Percentiles rank a stretch among this genome's conserved stretches.
Evolutionary conservation across 1,140 invertebrate species (phyloP).

Genomic region (Pseudobourletiella spinata): DNA sequence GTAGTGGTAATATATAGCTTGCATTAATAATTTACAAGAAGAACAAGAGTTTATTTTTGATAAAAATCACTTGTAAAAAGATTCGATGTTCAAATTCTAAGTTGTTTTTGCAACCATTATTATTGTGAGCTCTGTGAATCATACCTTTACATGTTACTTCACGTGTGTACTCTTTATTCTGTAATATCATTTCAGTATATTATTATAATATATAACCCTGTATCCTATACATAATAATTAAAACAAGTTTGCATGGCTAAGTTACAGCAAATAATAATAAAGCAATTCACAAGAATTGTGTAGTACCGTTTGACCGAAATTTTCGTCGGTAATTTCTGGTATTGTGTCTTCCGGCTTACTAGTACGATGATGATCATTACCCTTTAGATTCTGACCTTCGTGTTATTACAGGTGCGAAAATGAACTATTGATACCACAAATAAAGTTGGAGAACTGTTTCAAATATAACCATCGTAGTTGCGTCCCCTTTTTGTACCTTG

Average conservation of each 20-base stretch:
- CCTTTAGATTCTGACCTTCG: neutral
- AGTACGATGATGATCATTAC: neutral
- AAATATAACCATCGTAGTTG: no score
- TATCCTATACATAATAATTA: neutral
- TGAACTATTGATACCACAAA: neutral
- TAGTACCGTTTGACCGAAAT: no score
- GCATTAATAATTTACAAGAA: neutral
- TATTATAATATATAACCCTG: neutral
- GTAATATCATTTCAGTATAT: neutral
- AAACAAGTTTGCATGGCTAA: neutral
- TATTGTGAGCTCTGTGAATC: neutral
- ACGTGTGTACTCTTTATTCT: neutral
- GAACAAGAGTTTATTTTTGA: slow-evolving; percentile 3
- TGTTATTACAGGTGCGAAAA: neutral
- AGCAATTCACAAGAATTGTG: no score
- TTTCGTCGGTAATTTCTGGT: neutral
- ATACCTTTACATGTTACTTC: neutral
- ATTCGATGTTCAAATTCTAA: neutral
- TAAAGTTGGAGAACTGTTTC: no score
- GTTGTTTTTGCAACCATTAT: neutral
- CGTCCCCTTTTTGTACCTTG: no score
- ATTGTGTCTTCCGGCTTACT: slow-evolving; percentile 3
- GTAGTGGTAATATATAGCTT: neutral
- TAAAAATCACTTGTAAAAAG: neutral
- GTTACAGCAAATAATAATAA: no score